phyloP scores from a whole-genome alignment of 2,113 vertebrate species.

The Megaceryle maxima region DNA sequence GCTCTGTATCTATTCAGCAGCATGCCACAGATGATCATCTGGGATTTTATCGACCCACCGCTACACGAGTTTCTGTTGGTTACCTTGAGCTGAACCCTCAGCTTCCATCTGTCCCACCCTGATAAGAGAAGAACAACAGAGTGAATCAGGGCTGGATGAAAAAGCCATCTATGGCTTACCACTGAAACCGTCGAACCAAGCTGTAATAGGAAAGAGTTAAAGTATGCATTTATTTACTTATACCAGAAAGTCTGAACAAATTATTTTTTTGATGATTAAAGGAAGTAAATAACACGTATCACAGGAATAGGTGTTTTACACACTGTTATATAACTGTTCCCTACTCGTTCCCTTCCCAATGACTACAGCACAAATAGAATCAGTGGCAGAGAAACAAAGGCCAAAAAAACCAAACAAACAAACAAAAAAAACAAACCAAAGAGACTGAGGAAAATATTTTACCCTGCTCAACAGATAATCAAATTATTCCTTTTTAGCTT shows the following conservation, averaged over 20 bases:
- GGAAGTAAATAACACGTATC: neutral
- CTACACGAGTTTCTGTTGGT: constrained; percentile 38
- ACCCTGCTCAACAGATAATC: neutral
- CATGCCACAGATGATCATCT: neutral
- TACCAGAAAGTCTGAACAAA: neutral
- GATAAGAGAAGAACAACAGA: constrained; percentile 62
- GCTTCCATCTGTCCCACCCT: constrained; percentile 60
- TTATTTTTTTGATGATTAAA: neutral
- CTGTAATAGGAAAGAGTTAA: neutral
- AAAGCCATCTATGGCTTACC: neutral
- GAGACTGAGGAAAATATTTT: neutral
- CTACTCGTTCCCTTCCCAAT: neutral
- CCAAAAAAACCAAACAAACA: neutral
- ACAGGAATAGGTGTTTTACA: constrained; percentile 6
- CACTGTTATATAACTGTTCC: neutral
- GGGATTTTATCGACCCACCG: constrained; percentile 43
- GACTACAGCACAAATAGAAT: neutral
- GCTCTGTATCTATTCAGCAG: neutral
- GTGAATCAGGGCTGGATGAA: neutral
- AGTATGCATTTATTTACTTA: neutral
- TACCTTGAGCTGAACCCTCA: constrained; percentile 54
- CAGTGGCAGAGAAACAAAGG: neutral
- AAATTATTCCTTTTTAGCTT: neutral
- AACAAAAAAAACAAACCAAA: neutral
- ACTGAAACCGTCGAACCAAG: neutral